Conservation (phyloP, 2,113 vertebrate species). For the Chascanopsetta lugubris region DNA sequence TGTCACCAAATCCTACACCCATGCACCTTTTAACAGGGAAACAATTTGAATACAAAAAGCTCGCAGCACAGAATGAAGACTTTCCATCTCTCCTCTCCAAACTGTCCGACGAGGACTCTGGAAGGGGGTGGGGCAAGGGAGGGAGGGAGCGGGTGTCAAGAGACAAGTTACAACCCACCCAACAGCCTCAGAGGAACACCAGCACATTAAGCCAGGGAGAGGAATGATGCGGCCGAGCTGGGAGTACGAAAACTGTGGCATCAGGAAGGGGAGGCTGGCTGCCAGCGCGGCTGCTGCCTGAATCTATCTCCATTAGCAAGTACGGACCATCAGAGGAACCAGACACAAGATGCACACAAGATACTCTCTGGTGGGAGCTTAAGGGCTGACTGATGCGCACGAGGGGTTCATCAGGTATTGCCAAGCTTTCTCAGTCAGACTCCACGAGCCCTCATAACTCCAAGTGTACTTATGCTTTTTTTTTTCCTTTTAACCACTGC, state of each 20-base stretch:
- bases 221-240: constrained; percentile 58
- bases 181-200: constrained; percentile 58
- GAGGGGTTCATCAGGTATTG: constrained; percentile 57
- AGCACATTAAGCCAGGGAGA: constrained; percentile 71
- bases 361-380: constrained; percentile 46
- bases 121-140: constrained; percentile 54
- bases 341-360: constrained; percentile 37
- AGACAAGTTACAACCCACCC: constrained; percentile 70
- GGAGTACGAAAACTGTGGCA: constrained; percentile 20
- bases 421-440: constrained; percentile 32
- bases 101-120: constrained; percentile 63
- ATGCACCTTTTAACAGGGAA: too few species aligned
- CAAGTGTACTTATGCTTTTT: constrained; percentile 1
- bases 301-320: constrained; percentile 76
- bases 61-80: constrained; percentile 58
- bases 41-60: constrained; percentile 69
- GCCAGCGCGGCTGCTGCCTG: constrained; percentile 34
- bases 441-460: constrained; percentile 10
- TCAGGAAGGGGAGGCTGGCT: background rate
- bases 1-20: too few species aligned
- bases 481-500: background rate
- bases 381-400: constrained; percentile 53
- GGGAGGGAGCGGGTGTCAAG: constrained; percentile 38
- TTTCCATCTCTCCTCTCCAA: constrained; percentile 65
- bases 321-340: constrained; percentile 60